Base-by-base conservation (phyloP, 2,113 vertebrate genomes). In the Pterophyllum scalare region DNA sequence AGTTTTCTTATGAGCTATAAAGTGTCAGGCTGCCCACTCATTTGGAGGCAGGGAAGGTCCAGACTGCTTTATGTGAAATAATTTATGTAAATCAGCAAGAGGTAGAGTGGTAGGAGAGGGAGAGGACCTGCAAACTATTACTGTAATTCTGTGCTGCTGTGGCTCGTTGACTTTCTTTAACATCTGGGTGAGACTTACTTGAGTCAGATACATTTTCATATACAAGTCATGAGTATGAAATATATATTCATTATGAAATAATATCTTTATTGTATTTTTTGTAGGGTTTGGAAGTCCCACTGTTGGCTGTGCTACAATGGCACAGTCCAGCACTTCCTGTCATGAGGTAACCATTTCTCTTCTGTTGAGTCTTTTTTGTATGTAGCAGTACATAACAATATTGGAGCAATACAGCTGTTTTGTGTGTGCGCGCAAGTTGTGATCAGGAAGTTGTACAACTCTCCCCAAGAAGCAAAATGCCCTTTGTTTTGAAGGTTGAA, bases 221-320 rank as follows among this genome's bases (percentile, higher is more conserved):
- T 12, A 4, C 3, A 40, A 12, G 2, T 40, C 11, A 40, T 40
- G 38, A 11, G 11, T 40, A 40, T 40, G 38, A 40, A 40, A 40
- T 40, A 49, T 17, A 49, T 31, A 26, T 31, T 75, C 35, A 24
- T 2, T 57, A 58, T 64, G 57, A 86, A 77, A 19, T 57, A 24
- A 46, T 60, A 19, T 31, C 1, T 81, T 70, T 11, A 5, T 49
- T 70, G 2, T 83, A 1, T 79, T 22, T 81, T 84, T 22, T 81
- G 19, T 83, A 98, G 97, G 97, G 97, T 82, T 84, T 98, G 49
- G 97, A 98, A 85, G 96, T 98, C 0, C 97, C 96, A 0, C 83
- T 98, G 91, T 95, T 98, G 38, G 97, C 97, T 10, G 95, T 98
- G 35, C 87, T 98, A n/a, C 97, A 97, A 80, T 98, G 97, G 97